phyloP scores from a whole-genome alignment of 2,797 vertebrate genomes.

The Epinephelus coioides region DNA sequence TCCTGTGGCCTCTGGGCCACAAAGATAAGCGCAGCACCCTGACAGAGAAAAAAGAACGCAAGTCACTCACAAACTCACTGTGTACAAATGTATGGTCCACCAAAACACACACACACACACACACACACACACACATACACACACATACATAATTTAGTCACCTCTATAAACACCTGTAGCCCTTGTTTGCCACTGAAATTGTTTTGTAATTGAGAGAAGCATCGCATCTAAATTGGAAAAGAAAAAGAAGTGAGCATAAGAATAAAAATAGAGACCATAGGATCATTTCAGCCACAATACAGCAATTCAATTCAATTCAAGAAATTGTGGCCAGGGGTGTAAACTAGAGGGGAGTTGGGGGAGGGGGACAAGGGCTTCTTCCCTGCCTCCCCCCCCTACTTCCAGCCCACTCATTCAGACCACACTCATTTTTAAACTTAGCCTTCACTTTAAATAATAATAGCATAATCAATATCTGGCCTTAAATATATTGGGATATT shows the following conservation, averaged over 20 bases:
- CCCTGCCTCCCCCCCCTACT: too few relatives aligned
- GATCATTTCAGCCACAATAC: too few relatives aligned
- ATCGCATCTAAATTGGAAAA: not conserved
- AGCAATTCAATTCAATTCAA: too few relatives aligned
- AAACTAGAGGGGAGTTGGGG: too few relatives aligned
- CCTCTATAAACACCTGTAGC: not conserved
- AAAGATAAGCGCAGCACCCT: slow-evolving; percentile 68
- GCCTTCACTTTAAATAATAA: too few relatives aligned
- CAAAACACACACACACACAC: slow-evolving; percentile 14
- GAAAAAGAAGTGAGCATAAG: not conserved
- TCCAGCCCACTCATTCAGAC: too few relatives aligned
- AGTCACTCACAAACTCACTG: slow-evolving; percentile 43
- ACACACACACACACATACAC: slow-evolving; percentile 28
- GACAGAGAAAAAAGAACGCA: slow-evolving; percentile 35
- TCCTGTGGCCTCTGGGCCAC: slow-evolving; percentile 64
- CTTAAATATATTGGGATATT: too few relatives aligned
- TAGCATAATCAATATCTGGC: too few relatives aligned
- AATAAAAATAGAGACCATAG: not conserved
- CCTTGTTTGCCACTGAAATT: not conserved
- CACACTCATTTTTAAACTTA: too few relatives aligned
- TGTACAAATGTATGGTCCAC: slow-evolving; percentile 27
- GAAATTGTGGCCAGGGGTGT: too few relatives aligned
- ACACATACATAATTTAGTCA: not conserved
- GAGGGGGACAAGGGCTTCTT: too few relatives aligned
- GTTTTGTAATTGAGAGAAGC: not conserved